Evolutionary conservation across 2,113 vertebrate species (phyloP), one percentile per base, ranked within the genome.

Genomic region (Istiophorus platypterus): DNA sequence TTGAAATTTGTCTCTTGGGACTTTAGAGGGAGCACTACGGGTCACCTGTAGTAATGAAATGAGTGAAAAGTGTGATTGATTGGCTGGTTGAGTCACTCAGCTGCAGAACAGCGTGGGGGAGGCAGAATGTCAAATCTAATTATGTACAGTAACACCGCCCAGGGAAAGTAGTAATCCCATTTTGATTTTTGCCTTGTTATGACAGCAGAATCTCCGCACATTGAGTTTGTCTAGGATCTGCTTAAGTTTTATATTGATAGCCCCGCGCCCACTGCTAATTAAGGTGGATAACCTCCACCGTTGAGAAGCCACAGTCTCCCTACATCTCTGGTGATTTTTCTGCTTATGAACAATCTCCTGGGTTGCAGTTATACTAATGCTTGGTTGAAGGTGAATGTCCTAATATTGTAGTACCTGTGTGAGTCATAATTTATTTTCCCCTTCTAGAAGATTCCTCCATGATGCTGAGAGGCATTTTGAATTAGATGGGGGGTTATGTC

Each of bases 41-140:
- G 47, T 75, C 85, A 89, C 87, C 85, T 86, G 84, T 72, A 42
- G 41, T 82, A 24, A 74, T 72, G 72, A 84, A 80, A 82, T 52
- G 58, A 77, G 57, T 78, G 47, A 13, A 79, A 34, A 54, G 51
- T 29, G 39, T 87, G 90, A 91, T 86, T 89, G 90, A 92, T 91
- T 81, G 85, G 74, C 70, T 80, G 68, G 62, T 82, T 78, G 86
- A 92, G 85, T 91, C 80, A 70, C 73, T 81, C 69, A 58, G 84
- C 83, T 73, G 73, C 72, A 71, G 85, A 80, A 27, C 72, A 51
- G 78, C 18, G 24, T 75, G 81, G 56, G 59, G 72, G 89, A 90
- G 86, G 82, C 83, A 87, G 72, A 80, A 85, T 92, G 91, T 92
- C 91, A 90, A 78, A 86, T 91, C 82, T 90, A 83, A 91, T 93